Evolutionary conservation across 2,888 invertebrate genomes (phyloP).

Genomic region (Urechis unicinctus): DNA sequence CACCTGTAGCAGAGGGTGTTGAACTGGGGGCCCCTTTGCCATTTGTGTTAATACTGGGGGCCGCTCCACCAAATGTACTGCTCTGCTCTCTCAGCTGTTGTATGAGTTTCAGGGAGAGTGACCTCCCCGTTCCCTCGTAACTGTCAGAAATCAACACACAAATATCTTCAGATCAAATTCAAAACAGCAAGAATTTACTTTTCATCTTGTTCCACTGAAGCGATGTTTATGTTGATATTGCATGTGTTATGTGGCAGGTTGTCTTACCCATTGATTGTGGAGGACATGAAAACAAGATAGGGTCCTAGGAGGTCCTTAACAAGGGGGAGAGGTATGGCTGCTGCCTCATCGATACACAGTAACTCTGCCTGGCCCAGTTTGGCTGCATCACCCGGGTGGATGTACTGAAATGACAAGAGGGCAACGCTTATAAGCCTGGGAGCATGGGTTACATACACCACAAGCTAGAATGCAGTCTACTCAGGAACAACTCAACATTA

Average conservation of each 20-base stretch:
- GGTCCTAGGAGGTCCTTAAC: conserved; percentile 85
- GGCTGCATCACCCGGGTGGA: conserved; percentile 84
- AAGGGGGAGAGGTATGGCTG: conserved; percentile 90
- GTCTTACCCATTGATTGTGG: conserved; percentile 86
- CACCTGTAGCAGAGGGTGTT: conserved; percentile 9
- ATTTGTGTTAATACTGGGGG: too few relatives aligned
- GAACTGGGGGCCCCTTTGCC: too few relatives aligned
- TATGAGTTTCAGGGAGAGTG: conserved; percentile 87
- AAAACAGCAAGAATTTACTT: background rate
- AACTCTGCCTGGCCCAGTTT: conserved; percentile 88
- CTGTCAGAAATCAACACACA: too few relatives aligned
- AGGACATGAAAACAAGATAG: conserved; percentile 88
- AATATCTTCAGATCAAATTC: too few relatives aligned
- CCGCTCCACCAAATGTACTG: too few relatives aligned
- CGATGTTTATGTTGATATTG: too few relatives aligned
- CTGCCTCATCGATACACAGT: conserved; percentile 95
- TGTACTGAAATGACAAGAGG: conserved; percentile 63
- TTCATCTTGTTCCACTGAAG: too few relatives aligned
- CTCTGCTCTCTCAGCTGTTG: conserved; percentile 72
- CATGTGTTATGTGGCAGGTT: too few relatives aligned
- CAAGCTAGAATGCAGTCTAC: too few relatives aligned
- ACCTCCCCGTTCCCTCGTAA: conserved; percentile 96
- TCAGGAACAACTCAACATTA: too few relatives aligned
- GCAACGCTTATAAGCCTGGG: too few relatives aligned
- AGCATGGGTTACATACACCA: too few relatives aligned